Evolutionary conservation across 2,888 invertebrate genomes (phyloP), one percentile per base, ranked within the genome.

Genomic region (Brachyptera risi): DNA sequence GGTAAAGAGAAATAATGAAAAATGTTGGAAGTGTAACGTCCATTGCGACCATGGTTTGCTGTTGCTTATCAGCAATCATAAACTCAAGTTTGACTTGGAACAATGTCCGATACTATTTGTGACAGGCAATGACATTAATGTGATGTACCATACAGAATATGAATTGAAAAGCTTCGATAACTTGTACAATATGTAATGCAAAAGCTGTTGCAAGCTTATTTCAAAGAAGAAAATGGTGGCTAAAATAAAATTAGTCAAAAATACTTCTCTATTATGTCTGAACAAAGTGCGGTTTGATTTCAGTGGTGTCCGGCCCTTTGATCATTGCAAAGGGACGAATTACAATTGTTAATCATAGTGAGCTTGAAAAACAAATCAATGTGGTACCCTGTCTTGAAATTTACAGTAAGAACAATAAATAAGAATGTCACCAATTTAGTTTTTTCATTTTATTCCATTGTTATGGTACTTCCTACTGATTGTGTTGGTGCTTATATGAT

Each of bases 81-180:
- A 11, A 31, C 31, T 7, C 31, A 7, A 31, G 11, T 11, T 11
- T 11, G 31, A 7, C 31, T 31, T n/a, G n/a, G n/a, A n/a, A n/a
- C n/a, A n/a, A n/a, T n/a, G n/a, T n/a, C n/a, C n/a, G n/a, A n/a
- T n/a, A n/a, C n/a, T n/a, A n/a, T n/a, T n/a, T n/a, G n/a, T n/a
- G n/a, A n/a, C n/a, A n/a, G n/a, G n/a, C n/a, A n/a, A n/a, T n/a
- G 31, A 7, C 5, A 7, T 31, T 31, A 37, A 11, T 54, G 54
- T 54, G 54, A 54, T 54, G 54, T 54, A 54, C 54, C 54, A 54
- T 54, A 23, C 54, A 54, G 37, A 54, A 54, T 54, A 23, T 21
- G 35, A 54, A 37, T 35, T 54, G 44, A 44, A 15, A 51, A 54
- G 54, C 54, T 54, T 54, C 54, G 37, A 37, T 35, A 37, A 54